A percentile compares a stretch with the other conserved stretches of the same genome.
phyloP scores from a whole-genome alignment of 92 coral and sea anemone genomes.

The Palythoa grandiflora region DNA sequence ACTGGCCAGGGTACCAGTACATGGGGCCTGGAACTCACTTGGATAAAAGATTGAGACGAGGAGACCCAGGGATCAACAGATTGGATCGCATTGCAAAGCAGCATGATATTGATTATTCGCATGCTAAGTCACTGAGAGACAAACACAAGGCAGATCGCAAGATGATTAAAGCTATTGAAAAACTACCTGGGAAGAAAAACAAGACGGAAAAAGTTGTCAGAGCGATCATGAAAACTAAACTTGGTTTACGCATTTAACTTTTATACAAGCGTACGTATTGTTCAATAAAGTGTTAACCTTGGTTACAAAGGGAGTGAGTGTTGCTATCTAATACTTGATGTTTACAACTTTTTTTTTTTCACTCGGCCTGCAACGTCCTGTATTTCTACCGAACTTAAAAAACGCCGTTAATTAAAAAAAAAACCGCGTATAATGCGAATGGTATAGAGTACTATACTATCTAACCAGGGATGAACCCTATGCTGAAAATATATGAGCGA shows the following conservation, averaged over 20 bases:
- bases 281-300: no score
- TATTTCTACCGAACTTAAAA: no score
- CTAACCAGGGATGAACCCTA: no score
- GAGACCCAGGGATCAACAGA: slow-evolving; percentile 27
- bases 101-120: slow-evolving; percentile 33
- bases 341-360: no score
- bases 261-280: no score
- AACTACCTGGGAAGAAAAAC: slow-evolving; percentile 27
- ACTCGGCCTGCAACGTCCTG: no score
- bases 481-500: no score
- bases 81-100: slow-evolving; percentile 32
- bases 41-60: background rate
- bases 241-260: background rate
- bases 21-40: slow-evolving; percentile 2
- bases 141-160: slow-evolving; percentile 32
- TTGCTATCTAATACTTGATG: no score
- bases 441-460: no score
- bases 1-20: background rate
- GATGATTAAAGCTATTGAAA: slow-evolving; percentile 26
- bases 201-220: background rate
- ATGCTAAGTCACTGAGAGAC: slow-evolving; percentile 17
- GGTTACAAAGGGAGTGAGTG: no score
- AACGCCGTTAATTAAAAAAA: no score
- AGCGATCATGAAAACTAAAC: background rate
- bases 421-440: no score